phyloP scores from a whole-genome alignment of 2,888 invertebrate species.

The Hydroisotoma schaefferi region DNA sequence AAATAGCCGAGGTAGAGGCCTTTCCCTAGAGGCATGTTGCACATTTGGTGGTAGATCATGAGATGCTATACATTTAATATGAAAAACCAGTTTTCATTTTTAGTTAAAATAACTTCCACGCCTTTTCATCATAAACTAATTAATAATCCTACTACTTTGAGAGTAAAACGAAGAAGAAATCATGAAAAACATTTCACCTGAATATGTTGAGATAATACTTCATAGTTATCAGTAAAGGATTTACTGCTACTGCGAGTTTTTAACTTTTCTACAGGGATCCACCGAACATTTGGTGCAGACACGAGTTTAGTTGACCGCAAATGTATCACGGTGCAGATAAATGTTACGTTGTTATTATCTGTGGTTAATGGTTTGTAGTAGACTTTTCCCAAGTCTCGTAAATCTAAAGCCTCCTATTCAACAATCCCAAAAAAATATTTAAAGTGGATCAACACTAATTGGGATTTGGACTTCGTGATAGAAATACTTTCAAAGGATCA shows the following conservation, averaged over 20 bases:
- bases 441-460: background rate
- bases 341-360: slow-evolving; percentile 80
- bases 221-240: slow-evolving; percentile 2
- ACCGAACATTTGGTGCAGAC: slow-evolving; percentile 84
- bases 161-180: no score
- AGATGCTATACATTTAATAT: slow-evolving; percentile 55
- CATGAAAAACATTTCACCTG: slow-evolving; percentile 9
- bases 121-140: no score
- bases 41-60: slow-evolving; percentile 70
- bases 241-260: slow-evolving; percentile 42
- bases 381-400: slow-evolving; percentile 90
- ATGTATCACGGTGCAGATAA: slow-evolving; percentile 75
- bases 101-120: background rate
- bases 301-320: slow-evolving; percentile 78
- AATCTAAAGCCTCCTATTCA: slow-evolving; percentile 74
- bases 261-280: slow-evolving; percentile 79
- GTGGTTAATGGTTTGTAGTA: slow-evolving; percentile 88
- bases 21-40: slow-evolving; percentile 72
- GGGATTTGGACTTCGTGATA: background rate
- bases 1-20: slow-evolving; percentile 94
- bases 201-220: background rate
- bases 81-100: background rate
- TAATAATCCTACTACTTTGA: no score
- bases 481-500: background rate
- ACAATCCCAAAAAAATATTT: background rate